Evolutionary conservation across 2,113 vertebrate genomes (phyloP).

Genomic region (Nymphicus hollandicus): DNA sequence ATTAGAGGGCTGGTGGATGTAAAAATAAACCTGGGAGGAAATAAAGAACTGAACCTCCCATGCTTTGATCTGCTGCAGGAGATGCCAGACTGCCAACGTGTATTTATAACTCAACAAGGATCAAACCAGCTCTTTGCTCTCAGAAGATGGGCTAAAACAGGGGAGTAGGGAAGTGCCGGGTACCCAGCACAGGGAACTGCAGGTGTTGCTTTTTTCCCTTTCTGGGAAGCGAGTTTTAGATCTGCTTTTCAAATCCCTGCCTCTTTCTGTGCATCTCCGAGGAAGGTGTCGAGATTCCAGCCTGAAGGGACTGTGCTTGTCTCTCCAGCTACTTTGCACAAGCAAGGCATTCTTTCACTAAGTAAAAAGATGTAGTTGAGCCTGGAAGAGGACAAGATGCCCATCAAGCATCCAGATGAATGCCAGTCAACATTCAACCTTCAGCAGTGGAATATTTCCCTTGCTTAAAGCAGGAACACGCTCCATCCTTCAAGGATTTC

Average conservation of each 20-base stretch:
- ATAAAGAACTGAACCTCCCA: neutral
- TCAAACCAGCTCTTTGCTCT: constrained; percentile 49
- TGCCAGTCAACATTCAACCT: neutral
- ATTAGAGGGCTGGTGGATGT: accelerated
- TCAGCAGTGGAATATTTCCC: neutral
- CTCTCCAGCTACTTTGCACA: neutral
- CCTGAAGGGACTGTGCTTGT: neutral
- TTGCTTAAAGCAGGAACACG: neutral
- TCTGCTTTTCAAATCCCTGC: constrained; percentile 31
- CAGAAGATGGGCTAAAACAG: neutral
- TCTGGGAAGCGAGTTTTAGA: constrained; percentile 40
- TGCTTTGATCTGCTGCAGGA: constrained; percentile 6
- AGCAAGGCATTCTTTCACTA: neutral
- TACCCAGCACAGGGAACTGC: constrained; percentile 45
- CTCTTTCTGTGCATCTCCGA: neutral
- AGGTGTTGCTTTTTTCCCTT: constrained; percentile 35
- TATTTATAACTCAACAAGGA: constrained; percentile 44
- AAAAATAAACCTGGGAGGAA: neutral
- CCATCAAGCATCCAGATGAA: neutral
- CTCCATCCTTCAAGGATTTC: neutral
- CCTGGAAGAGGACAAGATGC: neutral
- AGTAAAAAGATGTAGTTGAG: neutral
- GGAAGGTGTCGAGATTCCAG: constrained; percentile 28
- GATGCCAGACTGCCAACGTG: constrained; percentile 39
- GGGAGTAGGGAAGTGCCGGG: constrained; percentile 1